Evolutionary conservation across 2,797 vertebrate species (phyloP).

Genomic region (Australoheros facetus): DNA sequence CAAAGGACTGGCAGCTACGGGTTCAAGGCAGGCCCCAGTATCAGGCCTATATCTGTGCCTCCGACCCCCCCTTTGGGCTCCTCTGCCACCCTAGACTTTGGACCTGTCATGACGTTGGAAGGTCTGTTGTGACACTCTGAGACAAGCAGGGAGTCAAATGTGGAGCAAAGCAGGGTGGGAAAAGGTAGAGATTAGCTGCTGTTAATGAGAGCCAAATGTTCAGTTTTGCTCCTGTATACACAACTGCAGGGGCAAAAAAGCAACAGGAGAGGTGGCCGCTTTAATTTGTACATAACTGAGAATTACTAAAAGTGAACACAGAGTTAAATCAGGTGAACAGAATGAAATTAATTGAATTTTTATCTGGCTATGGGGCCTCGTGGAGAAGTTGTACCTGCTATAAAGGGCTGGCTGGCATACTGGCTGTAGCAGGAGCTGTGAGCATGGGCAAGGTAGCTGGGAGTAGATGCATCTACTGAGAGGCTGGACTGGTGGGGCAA

Average conservation of each 20-base stretch:
- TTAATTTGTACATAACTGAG: conserved; percentile 20
- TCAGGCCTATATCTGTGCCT: conserved; percentile 42
- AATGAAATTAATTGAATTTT: conserved; percentile 22
- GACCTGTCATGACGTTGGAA: conserved; percentile 69
- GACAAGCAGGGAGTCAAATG: conserved; percentile 57
- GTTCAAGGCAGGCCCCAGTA: conserved; percentile 45
- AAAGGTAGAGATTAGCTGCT: conserved; percentile 41
- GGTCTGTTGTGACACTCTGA: conserved; percentile 75
- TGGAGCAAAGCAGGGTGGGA: conserved; percentile 48
- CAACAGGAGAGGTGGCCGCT: conserved; percentile 5
- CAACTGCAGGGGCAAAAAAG: conserved; percentile 50
- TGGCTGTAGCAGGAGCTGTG: conserved; percentile 88
- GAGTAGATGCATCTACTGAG: conserved; percentile 89
- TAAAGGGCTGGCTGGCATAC: conserved; percentile 89
- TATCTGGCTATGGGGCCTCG: conserved; percentile 28
- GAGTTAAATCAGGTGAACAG: conserved; percentile 28
- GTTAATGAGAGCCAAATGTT: conserved; percentile 75
- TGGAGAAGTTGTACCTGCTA: conserved; percentile 85
- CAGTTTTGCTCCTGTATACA: conserved; percentile 54
- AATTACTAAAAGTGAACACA: conserved; percentile 21
- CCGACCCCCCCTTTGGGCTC: conserved; percentile 38
- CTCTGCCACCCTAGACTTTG: conserved; percentile 49
- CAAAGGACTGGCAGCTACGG: conserved; percentile 45
- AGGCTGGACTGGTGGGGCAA: conserved; percentile 89
- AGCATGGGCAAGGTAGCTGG: conserved; percentile 86